phyloP scores from a whole-genome alignment of 2,888 invertebrate species.

The Epiblema foenella region DNA sequence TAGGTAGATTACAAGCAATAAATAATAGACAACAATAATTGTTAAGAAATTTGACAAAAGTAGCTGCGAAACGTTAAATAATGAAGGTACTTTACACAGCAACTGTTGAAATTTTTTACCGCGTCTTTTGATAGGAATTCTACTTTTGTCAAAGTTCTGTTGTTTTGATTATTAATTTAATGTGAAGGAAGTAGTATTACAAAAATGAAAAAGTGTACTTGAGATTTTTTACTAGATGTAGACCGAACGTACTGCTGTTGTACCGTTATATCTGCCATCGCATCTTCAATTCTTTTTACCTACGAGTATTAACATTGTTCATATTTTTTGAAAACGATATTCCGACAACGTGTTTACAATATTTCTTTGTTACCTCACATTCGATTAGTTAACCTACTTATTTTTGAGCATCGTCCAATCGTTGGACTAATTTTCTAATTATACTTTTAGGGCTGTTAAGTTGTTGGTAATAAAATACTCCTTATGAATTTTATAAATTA shows the following conservation, averaged over 20 bases:
- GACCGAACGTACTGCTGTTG: constrained; percentile 23
- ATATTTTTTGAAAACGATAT: constrained; percentile 64
- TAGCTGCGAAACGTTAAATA: constrained; percentile 52
- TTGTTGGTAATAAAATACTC: constrained; percentile 48
- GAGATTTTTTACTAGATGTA: constrained; percentile 58
- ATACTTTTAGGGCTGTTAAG: constrained; percentile 27
- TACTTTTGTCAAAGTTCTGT: constrained; percentile 73
- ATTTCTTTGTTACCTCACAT: constrained; percentile 53
- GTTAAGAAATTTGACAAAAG: constrained; percentile 72
- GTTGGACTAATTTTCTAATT: constrained; percentile 3
- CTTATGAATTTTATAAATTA: constrained; percentile 54
- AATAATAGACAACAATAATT: constrained; percentile 63
- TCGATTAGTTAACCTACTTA: constrained; percentile 45
- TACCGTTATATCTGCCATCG: constrained; percentile 31
- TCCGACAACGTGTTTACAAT: constrained; percentile 55
- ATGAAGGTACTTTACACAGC: constrained; percentile 53
- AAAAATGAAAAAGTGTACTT: constrained; percentile 62
- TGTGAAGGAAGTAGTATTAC: constrained; percentile 59
- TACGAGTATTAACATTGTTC: constrained; percentile 45
- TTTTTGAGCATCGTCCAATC: constrained; percentile 43
- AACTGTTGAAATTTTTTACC: constrained; percentile 55
- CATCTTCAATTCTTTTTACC: not conserved
- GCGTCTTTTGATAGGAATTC: constrained; percentile 58
- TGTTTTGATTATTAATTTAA: constrained; percentile 63
- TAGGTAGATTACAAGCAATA: constrained; percentile 80